Evolutionary conservation across 1,140 invertebrate species (phyloP), one percentile per base, ranked within the genome.

Genomic region (Orussus abietinus): DNA sequence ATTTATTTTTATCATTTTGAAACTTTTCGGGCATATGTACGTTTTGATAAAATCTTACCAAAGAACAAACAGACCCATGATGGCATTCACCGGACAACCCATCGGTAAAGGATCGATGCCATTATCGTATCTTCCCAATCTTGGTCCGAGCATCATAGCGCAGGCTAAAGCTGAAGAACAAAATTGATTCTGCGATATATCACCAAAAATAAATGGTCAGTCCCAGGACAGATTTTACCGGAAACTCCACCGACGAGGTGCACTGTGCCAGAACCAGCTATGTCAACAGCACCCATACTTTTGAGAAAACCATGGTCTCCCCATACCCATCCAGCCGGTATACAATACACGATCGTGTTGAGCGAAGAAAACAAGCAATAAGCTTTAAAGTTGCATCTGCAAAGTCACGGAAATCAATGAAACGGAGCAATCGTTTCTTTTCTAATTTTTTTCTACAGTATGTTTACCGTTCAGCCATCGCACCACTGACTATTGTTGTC

Each of bases 281-380:
- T 92, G 56, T 95, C 91, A 2, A 95, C 85, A 3, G 79, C 86
- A 1, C 90, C 91, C 48, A 93, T 47, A 31, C 80, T 76, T 42
- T 85, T 84, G 1, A 94, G 72, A 59, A 93, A 92, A 5, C 91
- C 91, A 49, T 90, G 85, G 29, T 86, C 79, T 1, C 87, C 85
- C 91, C 88, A 93, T 29, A 91, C 77, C 89, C 89, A 92, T n/a
- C 90, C 88, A n/a, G 89, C 90, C 1, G 92, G 91, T 41, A 96
- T 78, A 59, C 91, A 94, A 65, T 96, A 96, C 1, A 96, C 86
- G 1, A 90, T 72, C 0, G 91, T 95, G 55, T 95, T 96, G 1
- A 93, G 57, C 30, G 92, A 83, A 4, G 90, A 94, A 64, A 93
- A 93, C 3, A 95, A 43, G 49, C 90, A 92, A 57, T 95, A 94